These are phyloP conservation scores for Cremastinae sp. DNA, from an alignment of 2,888 invertebrate species.

Conservation along the genomic window DNA sequence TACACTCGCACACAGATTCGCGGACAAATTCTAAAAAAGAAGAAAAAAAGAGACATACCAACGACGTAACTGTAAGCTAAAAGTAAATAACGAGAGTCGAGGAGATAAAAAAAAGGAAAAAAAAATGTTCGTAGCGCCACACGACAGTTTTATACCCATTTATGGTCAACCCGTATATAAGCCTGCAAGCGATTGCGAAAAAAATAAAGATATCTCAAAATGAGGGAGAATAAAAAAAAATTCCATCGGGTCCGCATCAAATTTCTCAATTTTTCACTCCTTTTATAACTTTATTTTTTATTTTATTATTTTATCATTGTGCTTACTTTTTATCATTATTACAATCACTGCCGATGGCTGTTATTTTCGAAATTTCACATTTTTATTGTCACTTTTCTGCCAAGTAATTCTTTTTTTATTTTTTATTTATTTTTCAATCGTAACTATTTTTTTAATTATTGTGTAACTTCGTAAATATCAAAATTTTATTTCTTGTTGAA, in stretches of 20 bases:
- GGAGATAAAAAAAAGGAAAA: slow-evolving; percentile 16
- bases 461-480: too few species aligned
- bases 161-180: slow-evolving; percentile 75
- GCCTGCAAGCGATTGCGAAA: slow-evolving; percentile 58
- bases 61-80: slow-evolving; percentile 35
- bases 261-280: slow-evolving; percentile 7
- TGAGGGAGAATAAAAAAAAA: slow-evolving; percentile 15
- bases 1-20: slow-evolving; percentile 7
- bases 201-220: slow-evolving; percentile 24
- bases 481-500: too few species aligned
- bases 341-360: too few species aligned
- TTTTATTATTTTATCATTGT: not conserved
- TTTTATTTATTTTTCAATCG: too few species aligned
- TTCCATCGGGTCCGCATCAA: slow-evolving; percentile 37
- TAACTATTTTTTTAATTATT: too few species aligned
- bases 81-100: slow-evolving; percentile 34
- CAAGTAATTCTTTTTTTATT: too few species aligned
- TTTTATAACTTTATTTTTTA: not conserved
- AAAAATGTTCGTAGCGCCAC: slow-evolving; percentile 51
- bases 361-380: too few species aligned
- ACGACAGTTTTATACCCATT: slow-evolving; percentile 70
- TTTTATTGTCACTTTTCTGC: too few species aligned
- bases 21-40: not conserved
- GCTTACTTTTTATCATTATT: too few species aligned
- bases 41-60: slow-evolving; percentile 13